phyloP scores from a whole-genome alignment of 1,140 invertebrate species.

The Heliconius nattereri region DNA sequence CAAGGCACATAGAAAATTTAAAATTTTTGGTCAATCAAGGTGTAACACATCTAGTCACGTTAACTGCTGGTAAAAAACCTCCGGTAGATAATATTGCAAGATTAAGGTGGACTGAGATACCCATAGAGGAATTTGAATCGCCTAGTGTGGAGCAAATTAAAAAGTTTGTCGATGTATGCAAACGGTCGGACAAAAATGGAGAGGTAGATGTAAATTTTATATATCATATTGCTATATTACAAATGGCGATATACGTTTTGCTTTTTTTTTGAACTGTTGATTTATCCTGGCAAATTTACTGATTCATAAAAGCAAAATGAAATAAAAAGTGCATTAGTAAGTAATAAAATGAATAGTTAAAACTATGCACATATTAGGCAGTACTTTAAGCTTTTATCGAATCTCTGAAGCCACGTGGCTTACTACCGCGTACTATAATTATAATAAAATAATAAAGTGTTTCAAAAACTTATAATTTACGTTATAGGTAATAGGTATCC shows the following conservation, averaged over 20 bases:
- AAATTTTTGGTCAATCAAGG: constrained; percentile 75
- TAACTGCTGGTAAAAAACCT: constrained; percentile 84
- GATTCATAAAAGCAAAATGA: too few relatives aligned
- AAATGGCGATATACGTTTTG: too few relatives aligned
- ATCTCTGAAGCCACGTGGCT: background rate
- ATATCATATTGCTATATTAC: too few relatives aligned
- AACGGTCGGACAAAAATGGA: constrained; percentile 72
- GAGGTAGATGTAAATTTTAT: constrained; percentile 64
- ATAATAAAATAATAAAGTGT: background rate
- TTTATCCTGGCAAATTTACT: too few relatives aligned
- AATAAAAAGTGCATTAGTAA: too few relatives aligned
- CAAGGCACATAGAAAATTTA: constrained; percentile 76
- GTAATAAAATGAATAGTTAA: too few relatives aligned
- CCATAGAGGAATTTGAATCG: constrained; percentile 84
- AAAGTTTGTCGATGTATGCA: constrained; percentile 84
- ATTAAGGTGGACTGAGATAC: constrained; percentile 82
- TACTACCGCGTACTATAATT: background rate
- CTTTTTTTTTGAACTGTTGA: too few relatives aligned
- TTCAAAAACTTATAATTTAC: background rate
- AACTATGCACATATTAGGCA: too few relatives aligned
- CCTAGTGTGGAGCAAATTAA: constrained; percentile 84
- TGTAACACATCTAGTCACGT: constrained; percentile 81
- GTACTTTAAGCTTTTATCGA: too few relatives aligned
- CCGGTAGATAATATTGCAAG: constrained; percentile 77
- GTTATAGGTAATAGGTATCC: constrained; percentile 83